Evolutionary conservation across 2,113 vertebrate genomes (phyloP).

Genomic region (Sylvilagus bachmani): DNA sequence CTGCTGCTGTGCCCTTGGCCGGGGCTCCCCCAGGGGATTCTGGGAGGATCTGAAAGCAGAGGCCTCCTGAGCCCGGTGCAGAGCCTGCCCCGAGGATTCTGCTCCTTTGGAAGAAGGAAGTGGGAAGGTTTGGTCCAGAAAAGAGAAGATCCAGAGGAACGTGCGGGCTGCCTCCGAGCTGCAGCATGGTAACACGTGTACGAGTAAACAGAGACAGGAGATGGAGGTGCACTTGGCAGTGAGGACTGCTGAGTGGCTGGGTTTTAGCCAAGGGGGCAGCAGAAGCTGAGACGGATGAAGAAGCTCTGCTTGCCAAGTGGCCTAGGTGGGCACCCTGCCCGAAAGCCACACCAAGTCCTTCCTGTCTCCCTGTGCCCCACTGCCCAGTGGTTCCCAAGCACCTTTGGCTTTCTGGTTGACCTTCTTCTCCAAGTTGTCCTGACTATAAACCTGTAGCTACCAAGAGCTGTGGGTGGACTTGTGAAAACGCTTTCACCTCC

Average conservation of each 20-base stretch:
- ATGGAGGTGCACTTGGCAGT: rapidly evolving
- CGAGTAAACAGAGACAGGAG: neutral
- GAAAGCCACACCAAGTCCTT: neutral
- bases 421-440: neutral
- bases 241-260: rapidly evolving
- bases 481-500: neutral
- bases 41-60: neutral
- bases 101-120: neutral
- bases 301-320: rapidly evolving
- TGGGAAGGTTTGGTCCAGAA: neutral
- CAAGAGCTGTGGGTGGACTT: neutral
- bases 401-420: neutral
- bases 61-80: rapidly evolving
- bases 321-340: neutral
- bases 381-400: rapidly evolving
- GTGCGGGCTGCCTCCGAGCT: neutral
- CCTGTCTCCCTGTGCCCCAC: neutral
- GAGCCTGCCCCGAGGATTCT: neutral
- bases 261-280: neutral
- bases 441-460: neutral
- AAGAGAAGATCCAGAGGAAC: neutral
- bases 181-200: neutral
- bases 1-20: rapidly evolving
- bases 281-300: neutral
- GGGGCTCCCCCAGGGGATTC: neutral